These are phyloP conservation scores for Pipistrellus nathusii DNA, from an alignment of 2,797 vertebrate species.

Conservation along the genomic window DNA sequence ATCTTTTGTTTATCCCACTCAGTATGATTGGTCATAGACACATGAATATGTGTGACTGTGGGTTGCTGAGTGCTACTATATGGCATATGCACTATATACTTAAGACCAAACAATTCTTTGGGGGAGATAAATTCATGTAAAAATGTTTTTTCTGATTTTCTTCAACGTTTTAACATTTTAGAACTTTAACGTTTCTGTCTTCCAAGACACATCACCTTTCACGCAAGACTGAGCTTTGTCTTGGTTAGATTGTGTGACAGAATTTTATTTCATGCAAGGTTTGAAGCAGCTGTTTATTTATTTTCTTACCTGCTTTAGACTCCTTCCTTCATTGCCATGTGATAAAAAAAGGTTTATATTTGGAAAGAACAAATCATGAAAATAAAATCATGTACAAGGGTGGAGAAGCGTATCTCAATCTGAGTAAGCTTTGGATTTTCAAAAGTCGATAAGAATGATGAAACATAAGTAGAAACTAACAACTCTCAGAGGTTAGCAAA, in stretches of 20 bases:
- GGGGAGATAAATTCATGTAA: conserved; percentile 39
- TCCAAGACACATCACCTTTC: conserved; percentile 34
- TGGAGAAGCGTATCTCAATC: conserved; percentile 10
- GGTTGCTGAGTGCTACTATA: background rate
- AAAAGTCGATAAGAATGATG: conserved; percentile 43
- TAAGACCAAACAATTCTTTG: background rate
- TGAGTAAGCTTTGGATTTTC: conserved; percentile 50
- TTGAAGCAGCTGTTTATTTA: background rate
- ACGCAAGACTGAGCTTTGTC: conserved; percentile 25
- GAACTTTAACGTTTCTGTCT: conserved; percentile 51
- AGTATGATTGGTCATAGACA: conserved; percentile 3
- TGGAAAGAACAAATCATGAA: conserved; percentile 62
- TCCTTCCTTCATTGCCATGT: conserved; percentile 26
- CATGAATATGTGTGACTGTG: conserved; percentile 18
- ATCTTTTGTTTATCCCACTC: conserved; percentile 2
- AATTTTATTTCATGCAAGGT: conserved; percentile 51
- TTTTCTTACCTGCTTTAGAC: conserved; percentile 65
- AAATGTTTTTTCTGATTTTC: conserved; percentile 26
- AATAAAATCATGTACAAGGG: conserved; percentile 34
- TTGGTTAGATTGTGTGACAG: conserved; percentile 29
- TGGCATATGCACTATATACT: background rate
- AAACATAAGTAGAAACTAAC: conserved; percentile 40
- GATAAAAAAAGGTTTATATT: conserved; percentile 59
- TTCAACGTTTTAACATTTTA: too few species aligned
- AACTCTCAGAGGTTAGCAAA: conserved; percentile 53